A percentile compares a stretch with the other conserved stretches of the same genome.
These are phyloP conservation scores for Theretra japonica DNA, from an alignment of 2,888 invertebrate genomes.

Conservation along the genomic window DNA sequence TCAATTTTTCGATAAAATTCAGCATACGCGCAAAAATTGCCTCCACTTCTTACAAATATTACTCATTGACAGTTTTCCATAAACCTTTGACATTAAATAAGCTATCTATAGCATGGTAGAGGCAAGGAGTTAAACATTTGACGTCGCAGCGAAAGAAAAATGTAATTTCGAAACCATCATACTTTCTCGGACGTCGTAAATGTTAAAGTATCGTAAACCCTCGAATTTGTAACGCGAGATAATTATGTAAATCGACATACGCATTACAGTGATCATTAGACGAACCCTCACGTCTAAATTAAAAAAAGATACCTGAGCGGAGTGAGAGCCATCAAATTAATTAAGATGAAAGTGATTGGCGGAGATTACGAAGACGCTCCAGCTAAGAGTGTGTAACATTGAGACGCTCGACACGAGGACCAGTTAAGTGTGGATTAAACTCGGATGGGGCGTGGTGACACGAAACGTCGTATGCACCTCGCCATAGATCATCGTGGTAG, in stretches of 20 bases:
- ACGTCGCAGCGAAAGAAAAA: not conserved
- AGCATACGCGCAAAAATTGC: no score
- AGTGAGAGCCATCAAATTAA: constrained; percentile 15
- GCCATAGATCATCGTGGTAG: constrained; percentile 57
- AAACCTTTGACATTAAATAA: not conserved
- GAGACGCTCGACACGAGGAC: not conserved
- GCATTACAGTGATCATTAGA: not conserved
- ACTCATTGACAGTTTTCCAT: not conserved
- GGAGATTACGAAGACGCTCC: constrained; percentile 21
- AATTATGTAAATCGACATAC: constrained; percentile 10
- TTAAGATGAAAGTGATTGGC: constrained; percentile 17
- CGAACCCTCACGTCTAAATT: constrained; percentile 1
- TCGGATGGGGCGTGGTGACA: constrained; percentile 21
- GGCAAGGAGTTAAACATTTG: not conserved
- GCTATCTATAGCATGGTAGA: not conserved
- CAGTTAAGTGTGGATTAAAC: constrained; percentile 25
- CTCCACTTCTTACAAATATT: no score
- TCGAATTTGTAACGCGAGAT: not conserved
- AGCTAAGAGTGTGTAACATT: constrained; percentile 13
- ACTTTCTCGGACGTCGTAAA: not conserved
- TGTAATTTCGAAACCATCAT: not conserved
- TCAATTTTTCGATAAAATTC: no score
- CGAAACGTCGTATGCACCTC: constrained; percentile 46
- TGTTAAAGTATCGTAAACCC: not conserved
- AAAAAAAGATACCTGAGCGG: constrained; percentile 6